phyloP scores from a whole-genome alignment of 2,888 invertebrate genomes.

The Metellina segmentata region DNA sequence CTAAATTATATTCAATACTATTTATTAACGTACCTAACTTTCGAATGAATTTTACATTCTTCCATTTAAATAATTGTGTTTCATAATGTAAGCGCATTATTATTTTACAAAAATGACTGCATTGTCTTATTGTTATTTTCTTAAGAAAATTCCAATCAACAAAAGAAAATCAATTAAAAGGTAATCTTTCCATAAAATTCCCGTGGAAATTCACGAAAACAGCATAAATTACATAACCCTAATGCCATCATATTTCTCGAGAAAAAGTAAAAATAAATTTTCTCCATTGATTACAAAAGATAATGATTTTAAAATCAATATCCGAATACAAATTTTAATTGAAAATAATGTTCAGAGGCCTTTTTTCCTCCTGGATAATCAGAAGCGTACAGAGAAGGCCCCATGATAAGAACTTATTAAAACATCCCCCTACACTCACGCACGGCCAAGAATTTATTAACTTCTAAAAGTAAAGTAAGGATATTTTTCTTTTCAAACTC shows the following conservation, averaged over 20 bases:
- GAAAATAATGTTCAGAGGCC: not conserved
- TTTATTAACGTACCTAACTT: too few species aligned
- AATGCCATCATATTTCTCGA: not conserved
- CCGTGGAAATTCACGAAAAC: not conserved
- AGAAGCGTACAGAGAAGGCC: slow-evolving; percentile 9
- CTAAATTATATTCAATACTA: too few species aligned
- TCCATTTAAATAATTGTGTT: too few species aligned
- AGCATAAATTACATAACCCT: not conserved
- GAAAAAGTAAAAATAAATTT: not conserved
- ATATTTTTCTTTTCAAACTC: slow-evolving; percentile 26
- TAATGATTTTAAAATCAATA: slow-evolving; percentile 49
- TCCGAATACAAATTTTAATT: slow-evolving; percentile 37
- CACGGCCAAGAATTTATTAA: slow-evolving; percentile 34
- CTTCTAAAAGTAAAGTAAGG: slow-evolving; percentile 19
- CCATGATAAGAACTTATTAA: slow-evolving; percentile 56
- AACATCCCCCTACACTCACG: slow-evolving; percentile 2
- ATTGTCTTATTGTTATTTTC: too few species aligned
- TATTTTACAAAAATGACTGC: too few species aligned
- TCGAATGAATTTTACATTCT: too few species aligned
- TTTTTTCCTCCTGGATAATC: slow-evolving; percentile 18
- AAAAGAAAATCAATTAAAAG: too few species aligned
- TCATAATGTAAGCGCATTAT: too few species aligned
- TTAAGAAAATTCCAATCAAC: too few species aligned
- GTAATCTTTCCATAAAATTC: too few species aligned
- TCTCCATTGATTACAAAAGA: slow-evolving; percentile 28